phyloP scores from a whole-genome alignment of 1,140 invertebrate species.

The Brachionus paranguensis region DNA sequence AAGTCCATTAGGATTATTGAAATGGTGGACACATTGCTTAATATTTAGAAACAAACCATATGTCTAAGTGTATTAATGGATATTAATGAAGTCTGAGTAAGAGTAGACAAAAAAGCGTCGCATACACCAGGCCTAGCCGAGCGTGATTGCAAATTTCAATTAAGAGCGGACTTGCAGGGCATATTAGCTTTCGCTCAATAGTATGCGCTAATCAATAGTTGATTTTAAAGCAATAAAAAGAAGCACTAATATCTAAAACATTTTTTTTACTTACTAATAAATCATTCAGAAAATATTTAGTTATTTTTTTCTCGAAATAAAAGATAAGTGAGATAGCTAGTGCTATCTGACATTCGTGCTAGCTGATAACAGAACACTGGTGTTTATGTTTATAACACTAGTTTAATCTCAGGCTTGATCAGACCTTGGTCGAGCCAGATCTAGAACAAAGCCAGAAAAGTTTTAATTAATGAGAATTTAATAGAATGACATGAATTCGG shows the following conservation, averaged over 20 bases:
- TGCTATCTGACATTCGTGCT: not conserved
- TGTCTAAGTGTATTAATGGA: not conserved
- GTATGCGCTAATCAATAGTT: not conserved
- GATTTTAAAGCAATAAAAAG: not conserved
- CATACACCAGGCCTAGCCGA: not conserved
- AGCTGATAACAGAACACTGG: not conserved
- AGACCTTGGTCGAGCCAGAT: not conserved
- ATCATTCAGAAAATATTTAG: not conserved
- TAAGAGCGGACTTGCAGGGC: not conserved
- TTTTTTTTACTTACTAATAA: not conserved
- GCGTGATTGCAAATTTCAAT: not conserved
- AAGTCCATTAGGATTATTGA: not conserved
- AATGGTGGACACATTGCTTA: not conserved
- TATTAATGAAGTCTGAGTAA: not conserved
- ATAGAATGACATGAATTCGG: not conserved
- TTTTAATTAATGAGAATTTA: constrained; percentile 24
- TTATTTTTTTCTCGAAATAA: not conserved
- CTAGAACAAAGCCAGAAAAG: not conserved
- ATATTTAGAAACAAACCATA: not conserved
- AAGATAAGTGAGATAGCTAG: not conserved
- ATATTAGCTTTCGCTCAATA: not conserved
- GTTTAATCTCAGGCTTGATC: not conserved
- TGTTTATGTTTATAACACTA: not conserved
- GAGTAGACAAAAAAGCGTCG: not conserved
- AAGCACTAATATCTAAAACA: not conserved